These are phyloP conservation scores for Zhengitettix transpicula DNA, from an alignment of 2,888 invertebrate species.

Conservation along the genomic window DNA sequence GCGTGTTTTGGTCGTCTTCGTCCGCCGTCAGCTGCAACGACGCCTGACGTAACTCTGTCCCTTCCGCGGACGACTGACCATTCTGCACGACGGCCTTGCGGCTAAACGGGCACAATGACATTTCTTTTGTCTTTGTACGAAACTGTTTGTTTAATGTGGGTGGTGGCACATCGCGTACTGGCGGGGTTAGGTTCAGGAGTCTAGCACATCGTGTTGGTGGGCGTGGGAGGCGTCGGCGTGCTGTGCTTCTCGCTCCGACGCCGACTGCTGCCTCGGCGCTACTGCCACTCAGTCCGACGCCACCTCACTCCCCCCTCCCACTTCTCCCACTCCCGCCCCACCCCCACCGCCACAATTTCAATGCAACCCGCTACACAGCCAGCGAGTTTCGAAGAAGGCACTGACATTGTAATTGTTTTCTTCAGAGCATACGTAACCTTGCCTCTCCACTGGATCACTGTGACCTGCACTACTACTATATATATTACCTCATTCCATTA, in stretches of 20 bases:
- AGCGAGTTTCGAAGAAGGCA: no score
- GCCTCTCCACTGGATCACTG: no score
- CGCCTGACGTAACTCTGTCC: not conserved
- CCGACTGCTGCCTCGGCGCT: not conserved
- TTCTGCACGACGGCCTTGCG: not conserved
- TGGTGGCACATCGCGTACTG: not conserved
- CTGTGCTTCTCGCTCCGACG: not conserved
- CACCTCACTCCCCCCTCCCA: not conserved
- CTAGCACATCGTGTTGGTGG: not conserved
- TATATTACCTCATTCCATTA: no score
- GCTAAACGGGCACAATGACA: not conserved
- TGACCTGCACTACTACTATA: no score
- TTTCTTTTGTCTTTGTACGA: not conserved
- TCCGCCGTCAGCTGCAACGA: not conserved
- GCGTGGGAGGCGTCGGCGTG: not conserved
- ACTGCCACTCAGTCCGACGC: not conserved
- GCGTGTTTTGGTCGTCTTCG: conserved; percentile 40
- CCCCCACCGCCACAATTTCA: not conserved
- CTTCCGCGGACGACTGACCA: not conserved
- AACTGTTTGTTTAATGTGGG: no score
- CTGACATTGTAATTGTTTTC: no score
- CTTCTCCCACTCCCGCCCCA: not conserved
- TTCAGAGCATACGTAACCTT: no score
- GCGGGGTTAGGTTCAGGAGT: not conserved
- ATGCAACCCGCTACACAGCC: no score